These are phyloP conservation scores for Perizoma affinitatum DNA, from an alignment of 2,888 invertebrate genomes.

Conservation along the genomic window DNA sequence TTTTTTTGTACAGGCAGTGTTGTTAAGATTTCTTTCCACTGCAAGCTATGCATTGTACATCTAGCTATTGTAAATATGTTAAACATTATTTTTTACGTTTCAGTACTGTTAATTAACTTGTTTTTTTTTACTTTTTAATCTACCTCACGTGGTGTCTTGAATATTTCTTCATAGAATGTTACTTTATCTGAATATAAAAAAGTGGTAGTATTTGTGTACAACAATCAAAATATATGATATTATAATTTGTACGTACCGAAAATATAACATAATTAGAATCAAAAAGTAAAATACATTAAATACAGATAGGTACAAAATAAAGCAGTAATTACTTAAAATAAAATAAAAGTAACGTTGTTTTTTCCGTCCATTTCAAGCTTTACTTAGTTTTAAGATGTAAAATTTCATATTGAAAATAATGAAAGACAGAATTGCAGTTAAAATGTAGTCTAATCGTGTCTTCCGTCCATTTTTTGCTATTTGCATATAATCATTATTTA, in stretches of 20 bases:
- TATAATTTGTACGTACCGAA: too few species aligned
- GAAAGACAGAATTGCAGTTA: neutral
- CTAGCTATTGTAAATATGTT: constrained; percentile 24
- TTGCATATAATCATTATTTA: too few species aligned
- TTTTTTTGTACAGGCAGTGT: constrained; percentile 11
- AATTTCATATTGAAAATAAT: neutral
- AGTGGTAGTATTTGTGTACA: too few species aligned
- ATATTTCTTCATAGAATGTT: constrained; percentile 35
- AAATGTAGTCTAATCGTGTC: neutral
- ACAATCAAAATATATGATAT: too few species aligned
- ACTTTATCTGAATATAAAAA: constrained; percentile 2
- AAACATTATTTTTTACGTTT: constrained; percentile 22
- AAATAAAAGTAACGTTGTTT: constrained; percentile 11
- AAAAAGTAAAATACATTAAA: too few species aligned
- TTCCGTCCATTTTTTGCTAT: neutral
- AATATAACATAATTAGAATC: too few species aligned
- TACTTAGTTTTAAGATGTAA: constrained; percentile 60
- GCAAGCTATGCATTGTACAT: constrained; percentile 46
- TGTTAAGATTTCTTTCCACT: constrained; percentile 42
- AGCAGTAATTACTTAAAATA: too few species aligned
- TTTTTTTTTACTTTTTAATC: constrained; percentile 49
- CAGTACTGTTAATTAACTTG: constrained; percentile 35
- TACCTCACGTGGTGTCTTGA: constrained; percentile 62
- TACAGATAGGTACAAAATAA: too few species aligned
- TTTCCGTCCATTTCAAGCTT: constrained; percentile 70